Percentiles rank a stretch among this genome's conserved stretches.
These are phyloP conservation scores for Leptobrachium ailaonicum DNA, from an alignment of 2,113 vertebrate genomes.

Conservation along the genomic window DNA sequence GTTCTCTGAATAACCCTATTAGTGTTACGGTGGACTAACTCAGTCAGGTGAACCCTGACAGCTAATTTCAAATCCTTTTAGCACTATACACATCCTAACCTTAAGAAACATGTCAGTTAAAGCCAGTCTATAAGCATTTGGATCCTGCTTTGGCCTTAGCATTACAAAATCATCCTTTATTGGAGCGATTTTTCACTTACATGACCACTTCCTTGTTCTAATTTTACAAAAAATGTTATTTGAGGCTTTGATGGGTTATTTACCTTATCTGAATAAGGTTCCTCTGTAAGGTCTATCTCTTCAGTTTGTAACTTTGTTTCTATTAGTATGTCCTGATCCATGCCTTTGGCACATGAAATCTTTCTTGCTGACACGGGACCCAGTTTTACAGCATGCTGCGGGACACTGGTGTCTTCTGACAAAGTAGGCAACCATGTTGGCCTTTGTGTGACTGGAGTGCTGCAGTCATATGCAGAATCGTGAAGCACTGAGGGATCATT, in stretches of 20 bases:
- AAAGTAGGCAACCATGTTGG: conserved; percentile 78
- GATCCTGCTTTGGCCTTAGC: too few relatives aligned
- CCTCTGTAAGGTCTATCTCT: conserved; percentile 92
- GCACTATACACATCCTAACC: too few relatives aligned
- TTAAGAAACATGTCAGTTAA: too few relatives aligned
- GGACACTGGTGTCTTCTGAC: conserved; percentile 69
- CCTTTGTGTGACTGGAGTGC: conserved; percentile 59
- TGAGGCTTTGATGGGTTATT: neutral
- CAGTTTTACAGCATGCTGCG: conserved; percentile 80
- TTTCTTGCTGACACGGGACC: conserved; percentile 75
- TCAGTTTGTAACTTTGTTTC: conserved; percentile 84
- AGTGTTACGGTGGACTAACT: too few relatives aligned
- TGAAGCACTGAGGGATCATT: conserved; percentile 60
- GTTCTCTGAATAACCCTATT: too few relatives aligned
- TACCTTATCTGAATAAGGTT: conserved; percentile 97
- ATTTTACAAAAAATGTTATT: too few relatives aligned
- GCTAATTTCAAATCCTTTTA: too few relatives aligned
- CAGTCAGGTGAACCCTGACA: too few relatives aligned
- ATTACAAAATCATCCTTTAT: too few relatives aligned
- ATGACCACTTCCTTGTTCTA: too few relatives aligned
- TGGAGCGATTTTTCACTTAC: too few relatives aligned
- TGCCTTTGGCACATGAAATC: conserved; percentile 74
- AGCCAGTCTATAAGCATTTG: too few relatives aligned
- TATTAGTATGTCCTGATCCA: conserved; percentile 81
- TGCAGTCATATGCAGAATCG: conserved; percentile 62